phyloP scores from a whole-genome alignment of 2,797 vertebrate genomes.

The Mormyrops attenuatus region DNA sequence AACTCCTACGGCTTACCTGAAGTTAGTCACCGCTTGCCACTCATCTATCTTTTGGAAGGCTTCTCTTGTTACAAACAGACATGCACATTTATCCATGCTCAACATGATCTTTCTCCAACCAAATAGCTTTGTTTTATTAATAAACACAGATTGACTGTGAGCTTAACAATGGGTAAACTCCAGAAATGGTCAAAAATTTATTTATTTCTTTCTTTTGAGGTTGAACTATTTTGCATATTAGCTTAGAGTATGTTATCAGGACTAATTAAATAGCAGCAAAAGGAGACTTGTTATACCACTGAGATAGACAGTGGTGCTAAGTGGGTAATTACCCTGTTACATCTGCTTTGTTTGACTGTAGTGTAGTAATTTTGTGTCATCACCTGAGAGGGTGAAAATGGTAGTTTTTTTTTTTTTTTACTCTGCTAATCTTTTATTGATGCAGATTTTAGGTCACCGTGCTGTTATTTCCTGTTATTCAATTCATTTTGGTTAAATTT shows the following conservation, averaged over 20 bases:
- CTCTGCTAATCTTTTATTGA: background rate
- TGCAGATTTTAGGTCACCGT: background rate
- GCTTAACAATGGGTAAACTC: background rate
- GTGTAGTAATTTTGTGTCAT: conserved; percentile 63
- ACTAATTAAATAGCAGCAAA: conserved; percentile 60
- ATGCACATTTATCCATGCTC: background rate
- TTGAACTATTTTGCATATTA: conserved; percentile 24
- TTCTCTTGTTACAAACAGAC: background rate
- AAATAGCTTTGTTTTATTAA: conserved; percentile 36
- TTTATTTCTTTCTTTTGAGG: background rate
- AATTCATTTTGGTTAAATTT: background rate
- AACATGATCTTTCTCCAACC: background rate
- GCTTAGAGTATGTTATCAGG: conserved; percentile 59
- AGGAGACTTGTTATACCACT: conserved; percentile 54
- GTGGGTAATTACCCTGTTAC: conserved; percentile 68
- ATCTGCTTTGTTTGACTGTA: conserved; percentile 59
- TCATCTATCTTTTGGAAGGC: conserved; percentile 16
- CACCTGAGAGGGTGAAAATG: conserved; percentile 47
- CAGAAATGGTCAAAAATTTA: background rate
- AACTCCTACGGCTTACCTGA: conserved; percentile 75
- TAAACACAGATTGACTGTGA: background rate
- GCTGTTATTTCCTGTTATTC: background rate
- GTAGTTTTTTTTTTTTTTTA: background rate
- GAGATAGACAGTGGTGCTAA: conserved; percentile 62
- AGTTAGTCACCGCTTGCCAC: conserved; percentile 58